Percentiles rank a stretch among this genome's conserved stretches.
These are phyloP conservation scores for Typhlichthys subterraneus DNA, from an alignment of 2,797 vertebrate species.

Conservation along the genomic window DNA sequence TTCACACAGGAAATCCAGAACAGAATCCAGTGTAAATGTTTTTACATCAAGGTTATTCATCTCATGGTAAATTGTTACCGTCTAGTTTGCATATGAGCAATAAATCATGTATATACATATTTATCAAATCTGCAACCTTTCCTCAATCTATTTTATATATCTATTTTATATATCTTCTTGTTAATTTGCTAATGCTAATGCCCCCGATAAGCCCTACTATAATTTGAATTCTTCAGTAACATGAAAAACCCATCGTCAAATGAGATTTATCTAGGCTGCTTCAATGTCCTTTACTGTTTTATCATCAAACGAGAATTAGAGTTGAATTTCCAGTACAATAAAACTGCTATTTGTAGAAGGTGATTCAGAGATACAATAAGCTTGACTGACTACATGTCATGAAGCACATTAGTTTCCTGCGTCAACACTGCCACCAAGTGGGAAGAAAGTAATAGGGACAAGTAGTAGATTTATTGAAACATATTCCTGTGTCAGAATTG, in stretches of 20 bases:
- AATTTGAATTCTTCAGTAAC: not conserved
- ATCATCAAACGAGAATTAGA: conserved; percentile 48
- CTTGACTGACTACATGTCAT: conserved; percentile 67
- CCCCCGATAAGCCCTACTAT: not conserved
- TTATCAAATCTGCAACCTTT: not conserved
- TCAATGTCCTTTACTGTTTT: conserved; percentile 33
- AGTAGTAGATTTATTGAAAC: not conserved
- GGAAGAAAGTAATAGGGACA: conserved; percentile 9
- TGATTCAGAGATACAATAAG: conserved; percentile 61
- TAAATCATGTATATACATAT: not conserved
- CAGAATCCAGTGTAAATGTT: too few species aligned
- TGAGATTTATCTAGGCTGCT: conserved; percentile 1
- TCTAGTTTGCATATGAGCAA: not conserved
- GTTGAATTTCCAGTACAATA: conserved; percentile 18
- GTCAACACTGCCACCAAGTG: conserved; percentile 64
- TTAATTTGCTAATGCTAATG: conserved; percentile 12
- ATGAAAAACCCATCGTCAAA: conserved; percentile 15
- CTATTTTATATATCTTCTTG: too few species aligned
- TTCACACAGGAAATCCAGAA: too few species aligned
- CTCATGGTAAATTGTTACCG: too few species aligned
- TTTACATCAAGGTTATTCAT: not conserved
- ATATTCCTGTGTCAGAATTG: too few species aligned
- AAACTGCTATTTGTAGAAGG: conserved; percentile 39
- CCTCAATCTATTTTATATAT: too few species aligned
- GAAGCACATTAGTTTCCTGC: conserved; percentile 14